Evolutionary conservation across 2,113 vertebrate genomes (phyloP).

Genomic region (Oreochromis spilurus): DNA sequence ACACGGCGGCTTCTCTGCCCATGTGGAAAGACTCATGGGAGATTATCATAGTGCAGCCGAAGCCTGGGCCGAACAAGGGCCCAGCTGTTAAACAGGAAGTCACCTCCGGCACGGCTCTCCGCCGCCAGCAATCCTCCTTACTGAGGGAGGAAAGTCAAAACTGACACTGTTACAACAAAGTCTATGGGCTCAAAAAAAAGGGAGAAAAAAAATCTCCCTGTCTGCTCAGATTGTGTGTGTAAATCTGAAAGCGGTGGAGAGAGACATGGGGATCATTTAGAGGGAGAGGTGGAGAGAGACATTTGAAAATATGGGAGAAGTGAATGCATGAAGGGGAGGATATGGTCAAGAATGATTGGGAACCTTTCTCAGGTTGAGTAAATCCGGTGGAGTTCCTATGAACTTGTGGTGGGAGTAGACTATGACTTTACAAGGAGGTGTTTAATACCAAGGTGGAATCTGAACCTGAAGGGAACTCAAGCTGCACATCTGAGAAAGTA

Average conservation of each 20-base stretch:
- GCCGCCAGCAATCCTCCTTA: slow-evolving; percentile 43
- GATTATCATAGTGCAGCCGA: slow-evolving; percentile 57
- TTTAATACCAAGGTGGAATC: slow-evolving; percentile 31
- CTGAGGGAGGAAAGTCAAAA: slow-evolving; percentile 49
- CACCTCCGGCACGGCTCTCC: slow-evolving; percentile 53
- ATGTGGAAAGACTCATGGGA: slow-evolving; percentile 71
- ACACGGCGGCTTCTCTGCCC: slow-evolving; percentile 60
- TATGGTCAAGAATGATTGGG: slow-evolving; percentile 7
- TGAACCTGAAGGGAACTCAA: slow-evolving; percentile 5
- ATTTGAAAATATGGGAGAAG: neutral
- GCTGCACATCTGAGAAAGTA: neutral
- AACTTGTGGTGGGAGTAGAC: neutral
- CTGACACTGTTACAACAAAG: slow-evolving; percentile 58
- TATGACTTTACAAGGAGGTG: neutral
- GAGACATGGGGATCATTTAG: neutral
- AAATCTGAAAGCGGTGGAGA: neutral
- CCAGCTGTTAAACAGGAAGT: slow-evolving; percentile 75
- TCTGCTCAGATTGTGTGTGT: slow-evolving; percentile 37
- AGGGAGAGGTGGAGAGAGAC: neutral
- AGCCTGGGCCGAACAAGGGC: slow-evolving; percentile 53
- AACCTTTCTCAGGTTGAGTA: slow-evolving; percentile 33
- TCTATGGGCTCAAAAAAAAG: slow-evolving; percentile 40
- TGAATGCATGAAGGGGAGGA: neutral
- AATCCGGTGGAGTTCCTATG: slow-evolving; percentile 15
- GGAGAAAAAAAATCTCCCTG: slow-evolving; percentile 49